A percentile compares a stretch with the other conserved stretches of the same genome.
These are phyloP conservation scores for Balaeniceps rex DNA, from an alignment of 2,113 vertebrate species.

Conservation along the genomic window DNA sequence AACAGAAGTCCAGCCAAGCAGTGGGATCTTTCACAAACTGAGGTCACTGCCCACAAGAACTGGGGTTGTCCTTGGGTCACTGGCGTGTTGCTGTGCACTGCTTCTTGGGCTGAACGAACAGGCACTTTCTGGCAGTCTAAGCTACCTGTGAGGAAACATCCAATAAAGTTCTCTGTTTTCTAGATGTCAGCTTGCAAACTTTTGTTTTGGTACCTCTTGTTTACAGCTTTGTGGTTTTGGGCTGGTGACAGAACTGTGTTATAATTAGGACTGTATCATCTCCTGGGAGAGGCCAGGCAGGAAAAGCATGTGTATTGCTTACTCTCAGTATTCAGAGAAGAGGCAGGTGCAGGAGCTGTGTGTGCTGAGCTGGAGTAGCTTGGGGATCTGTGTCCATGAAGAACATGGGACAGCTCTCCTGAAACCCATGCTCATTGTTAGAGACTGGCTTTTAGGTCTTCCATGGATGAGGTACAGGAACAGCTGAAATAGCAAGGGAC, in stretches of 20 bases:
- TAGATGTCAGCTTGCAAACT: background rate
- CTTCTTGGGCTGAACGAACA: background rate
- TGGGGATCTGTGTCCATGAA: background rate
- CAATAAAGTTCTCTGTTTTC: background rate
- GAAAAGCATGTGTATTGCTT: background rate
- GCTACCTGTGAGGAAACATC: background rate
- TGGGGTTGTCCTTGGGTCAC: background rate
- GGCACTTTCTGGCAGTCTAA: background rate
- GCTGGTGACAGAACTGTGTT: background rate
- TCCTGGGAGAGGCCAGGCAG: background rate
- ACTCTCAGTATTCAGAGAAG: background rate
- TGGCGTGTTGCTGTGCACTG: rapidly evolving
- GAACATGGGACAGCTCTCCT: background rate
- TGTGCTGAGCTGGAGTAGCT: background rate
- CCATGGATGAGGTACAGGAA: background rate
- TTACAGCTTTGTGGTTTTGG: background rate
- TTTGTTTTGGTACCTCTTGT: background rate
- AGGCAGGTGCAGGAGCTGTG: background rate
- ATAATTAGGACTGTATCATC: background rate
- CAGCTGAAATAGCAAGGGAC: background rate
- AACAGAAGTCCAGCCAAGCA: background rate
- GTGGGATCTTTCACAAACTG: background rate
- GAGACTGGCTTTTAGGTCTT: background rate
- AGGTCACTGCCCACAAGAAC: background rate
- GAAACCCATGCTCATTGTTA: background rate